These are phyloP conservation scores for Heliornis fulica DNA, from an alignment of 2,113 vertebrate genomes.

Conservation along the genomic window DNA sequence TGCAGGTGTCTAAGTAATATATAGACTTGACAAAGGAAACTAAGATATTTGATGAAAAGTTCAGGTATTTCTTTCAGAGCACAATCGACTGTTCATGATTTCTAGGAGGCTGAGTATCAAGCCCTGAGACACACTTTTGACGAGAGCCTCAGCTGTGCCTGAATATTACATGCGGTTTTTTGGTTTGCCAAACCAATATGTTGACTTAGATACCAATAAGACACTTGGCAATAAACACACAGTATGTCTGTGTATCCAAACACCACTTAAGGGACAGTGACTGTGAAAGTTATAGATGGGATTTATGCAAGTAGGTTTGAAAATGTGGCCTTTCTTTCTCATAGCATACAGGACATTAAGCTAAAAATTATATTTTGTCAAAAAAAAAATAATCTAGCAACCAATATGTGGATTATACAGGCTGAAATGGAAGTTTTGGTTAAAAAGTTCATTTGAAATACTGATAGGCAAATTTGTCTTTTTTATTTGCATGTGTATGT, in stretches of 20 bases:
- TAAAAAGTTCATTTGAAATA: not conserved
- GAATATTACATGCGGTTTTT: not conserved
- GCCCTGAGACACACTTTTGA: not conserved
- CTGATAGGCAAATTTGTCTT: not conserved
- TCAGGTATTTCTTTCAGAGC: not conserved
- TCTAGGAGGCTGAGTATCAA: not conserved
- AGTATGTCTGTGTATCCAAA: not conserved
- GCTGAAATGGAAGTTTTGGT: not conserved
- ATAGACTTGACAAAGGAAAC: not conserved
- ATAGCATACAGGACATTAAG: not conserved
- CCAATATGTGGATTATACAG: not conserved
- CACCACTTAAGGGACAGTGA: not conserved
- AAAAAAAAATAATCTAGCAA: not conserved
- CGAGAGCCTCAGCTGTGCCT: not conserved
- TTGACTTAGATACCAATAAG: not conserved
- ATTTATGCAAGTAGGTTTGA: constrained; percentile 13
- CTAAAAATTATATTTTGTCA: not conserved
- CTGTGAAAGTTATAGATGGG: not conserved
- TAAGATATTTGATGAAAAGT: not conserved
- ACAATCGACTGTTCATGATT: not conserved
- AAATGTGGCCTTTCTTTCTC: not conserved
- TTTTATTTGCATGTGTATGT: not conserved
- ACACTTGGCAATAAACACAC: not conserved
- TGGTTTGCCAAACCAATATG: not conserved
- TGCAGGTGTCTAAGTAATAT: not conserved